Evolutionary conservation across 2,113 vertebrate genomes (phyloP), one percentile per base, ranked within the genome.

Genomic region (Oenanthe melanoleuca): DNA sequence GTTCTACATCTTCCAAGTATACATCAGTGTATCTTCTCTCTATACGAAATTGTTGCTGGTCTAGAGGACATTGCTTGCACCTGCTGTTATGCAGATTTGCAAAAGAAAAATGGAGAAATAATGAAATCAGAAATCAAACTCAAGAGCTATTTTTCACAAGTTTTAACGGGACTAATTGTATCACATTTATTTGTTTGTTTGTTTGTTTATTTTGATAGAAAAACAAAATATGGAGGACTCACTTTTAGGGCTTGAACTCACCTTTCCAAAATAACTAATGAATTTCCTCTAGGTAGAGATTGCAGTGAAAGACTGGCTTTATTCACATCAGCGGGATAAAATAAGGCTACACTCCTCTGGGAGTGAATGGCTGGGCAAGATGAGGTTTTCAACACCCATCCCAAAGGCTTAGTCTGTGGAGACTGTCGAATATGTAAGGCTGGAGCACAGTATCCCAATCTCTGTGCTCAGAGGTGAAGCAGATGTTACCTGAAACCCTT

Each of bases 401-500:
- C 78, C 81, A 60, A 55, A 92, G 80, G 60, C 33, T 88, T 79
- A 49, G n/a, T 24, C 93, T 69, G 92, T 82, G 79, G 91, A 83
- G 80, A 74, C 95, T 92, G 42, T 69, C 11, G 9, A 69, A 73
- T 85, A 73, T 57, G 59, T 86, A 44, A 64, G 37, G 23, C 77
- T 87, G 55, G 72, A 89, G 80, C 47, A 23, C 70, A 59, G 87
- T 79, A 88, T 88, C 96, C 92, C 95, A 73, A 42, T 91, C 94
- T 82, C 84, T 2, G 3, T 74, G 44, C 86, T 94, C 67, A 28
- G 92, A 89, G 34, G 56, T 64, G 87, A 92, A 94, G 70, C 57
- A 61, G 80, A 80, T 89, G 92, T 94, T 78, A 95, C 80, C 81
- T 90, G 89, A 94, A 97, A 97, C 95, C 69, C 77, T 95, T 90